A percentile compares a stretch with the other conserved stretches of the same genome.
Evolutionary conservation across 2,113 vertebrate genomes (phyloP).

Genomic region (Psilopsiagon aymara): DNA sequence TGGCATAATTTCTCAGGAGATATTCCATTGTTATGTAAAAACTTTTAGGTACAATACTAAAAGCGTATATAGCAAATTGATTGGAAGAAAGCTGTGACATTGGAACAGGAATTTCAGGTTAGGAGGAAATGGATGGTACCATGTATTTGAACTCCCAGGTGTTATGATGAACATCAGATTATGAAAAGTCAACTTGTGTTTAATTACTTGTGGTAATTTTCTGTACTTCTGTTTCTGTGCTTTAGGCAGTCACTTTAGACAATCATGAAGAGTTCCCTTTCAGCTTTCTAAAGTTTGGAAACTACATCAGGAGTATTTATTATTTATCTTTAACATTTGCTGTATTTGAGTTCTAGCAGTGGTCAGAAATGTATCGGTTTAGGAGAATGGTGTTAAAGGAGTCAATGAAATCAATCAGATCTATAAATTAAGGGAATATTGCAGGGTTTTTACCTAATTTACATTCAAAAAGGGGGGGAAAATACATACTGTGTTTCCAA

Average conservation of each 20-base stretch:
- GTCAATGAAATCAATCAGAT: neutral
- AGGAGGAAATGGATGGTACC: neutral
- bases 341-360: neutral
- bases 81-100: neutral
- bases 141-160: neutral
- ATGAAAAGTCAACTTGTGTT: neutral
- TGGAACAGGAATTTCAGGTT: neutral
- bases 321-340: neutral
- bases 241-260: neutral
- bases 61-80: neutral
- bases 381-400: neutral
- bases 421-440: neutral
- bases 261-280: neutral
- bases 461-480: neutral
- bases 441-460: neutral
- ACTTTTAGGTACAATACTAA: neutral
- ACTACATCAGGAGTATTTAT: neutral
- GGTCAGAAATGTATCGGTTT: accelerated
- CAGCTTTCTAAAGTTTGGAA: neutral
- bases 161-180: neutral
- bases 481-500: neutral
- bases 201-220: neutral
- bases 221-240: neutral
- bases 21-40: neutral
- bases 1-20: neutral